Conservation (phyloP, 2,797 vertebrate genomes). For the Amphiprion clarkii region DNA sequence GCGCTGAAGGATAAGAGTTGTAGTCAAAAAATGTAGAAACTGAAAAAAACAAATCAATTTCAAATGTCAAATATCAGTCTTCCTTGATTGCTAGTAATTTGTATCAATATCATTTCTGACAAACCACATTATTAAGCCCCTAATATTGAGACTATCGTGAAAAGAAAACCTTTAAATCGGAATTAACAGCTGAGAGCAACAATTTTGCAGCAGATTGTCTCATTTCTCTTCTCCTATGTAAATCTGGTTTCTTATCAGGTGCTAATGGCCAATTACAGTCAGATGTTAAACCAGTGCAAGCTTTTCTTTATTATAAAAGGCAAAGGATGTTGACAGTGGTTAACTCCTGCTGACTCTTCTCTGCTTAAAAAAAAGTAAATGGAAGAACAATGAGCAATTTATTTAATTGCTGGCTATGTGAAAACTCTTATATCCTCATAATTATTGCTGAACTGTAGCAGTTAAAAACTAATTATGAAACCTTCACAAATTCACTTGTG, state of each 20-base stretch:
- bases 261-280: constrained; percentile 1
- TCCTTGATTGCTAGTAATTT: too few relatives aligned
- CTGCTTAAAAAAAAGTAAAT: not conserved
- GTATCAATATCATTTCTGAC: too few relatives aligned
- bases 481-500: not conserved
- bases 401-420: too few relatives aligned
- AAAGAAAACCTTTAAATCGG: not conserved
- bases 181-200: too few relatives aligned
- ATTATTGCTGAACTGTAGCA: not conserved
- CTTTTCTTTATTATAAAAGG: not conserved
- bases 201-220: too few relatives aligned
- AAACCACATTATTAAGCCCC: too few relatives aligned
- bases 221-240: not conserved
- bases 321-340: not conserved
- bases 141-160: not conserved
- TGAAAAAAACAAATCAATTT: too few relatives aligned
- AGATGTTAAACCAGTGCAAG: not conserved
- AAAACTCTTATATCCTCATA: too few relatives aligned
- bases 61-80: too few relatives aligned
- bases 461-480: constrained; percentile 20
- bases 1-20: too few relatives aligned
- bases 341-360: not conserved
- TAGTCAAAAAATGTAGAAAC: too few relatives aligned
- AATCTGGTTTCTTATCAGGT: not conserved
- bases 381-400: too few relatives aligned